Percentiles rank a stretch among this genome's conserved stretches.
Evolutionary conservation across 2,888 invertebrate species (phyloP).

Genomic region (Agonopterix arenella): DNA sequence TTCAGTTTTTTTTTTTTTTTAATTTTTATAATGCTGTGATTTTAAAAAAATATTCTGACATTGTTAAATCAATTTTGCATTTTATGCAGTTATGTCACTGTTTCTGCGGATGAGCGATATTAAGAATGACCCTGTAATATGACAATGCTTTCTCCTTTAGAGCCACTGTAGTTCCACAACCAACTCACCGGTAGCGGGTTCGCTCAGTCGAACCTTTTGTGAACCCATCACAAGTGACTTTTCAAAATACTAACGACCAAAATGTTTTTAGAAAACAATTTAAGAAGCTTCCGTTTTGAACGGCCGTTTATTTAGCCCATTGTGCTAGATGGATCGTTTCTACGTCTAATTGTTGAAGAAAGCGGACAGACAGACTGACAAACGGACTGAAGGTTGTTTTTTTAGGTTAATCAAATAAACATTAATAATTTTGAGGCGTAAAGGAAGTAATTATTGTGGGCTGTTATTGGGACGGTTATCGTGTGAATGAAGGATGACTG

Average conservation of each 20-base stretch:
- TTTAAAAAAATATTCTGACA: too few relatives aligned
- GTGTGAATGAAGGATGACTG: constrained; percentile 22
- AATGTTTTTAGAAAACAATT: constrained; percentile 72
- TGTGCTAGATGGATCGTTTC: constrained; percentile 60
- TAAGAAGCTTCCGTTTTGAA: constrained; percentile 67
- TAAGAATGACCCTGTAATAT: too few relatives aligned
- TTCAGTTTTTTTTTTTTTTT: too few relatives aligned
- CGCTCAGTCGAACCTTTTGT: constrained; percentile 32
- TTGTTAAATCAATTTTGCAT: too few relatives aligned
- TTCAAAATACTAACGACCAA: constrained; percentile 49
- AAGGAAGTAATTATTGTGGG: constrained; percentile 37
- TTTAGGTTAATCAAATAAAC: constrained; percentile 59
- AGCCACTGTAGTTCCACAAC: constrained; percentile 24
- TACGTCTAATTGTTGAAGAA: constrained; percentile 51
- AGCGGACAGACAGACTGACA: constrained; percentile 21
- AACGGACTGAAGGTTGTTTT: constrained; percentile 21
- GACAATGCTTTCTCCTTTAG: constrained; percentile 1
- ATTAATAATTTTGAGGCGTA: constrained; percentile 41
- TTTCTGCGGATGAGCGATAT: too few relatives aligned
- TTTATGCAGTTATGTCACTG: too few relatives aligned
- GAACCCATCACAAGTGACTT: constrained; percentile 36
- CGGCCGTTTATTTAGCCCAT: constrained; percentile 57
- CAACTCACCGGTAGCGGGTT: constrained; percentile 20
- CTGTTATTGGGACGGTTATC: constrained; percentile 35
- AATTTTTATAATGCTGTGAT: too few relatives aligned